These are phyloP conservation scores for Pelodytes ibericus DNA, from an alignment of 2,797 vertebrate species.

Conservation along the genomic window DNA sequence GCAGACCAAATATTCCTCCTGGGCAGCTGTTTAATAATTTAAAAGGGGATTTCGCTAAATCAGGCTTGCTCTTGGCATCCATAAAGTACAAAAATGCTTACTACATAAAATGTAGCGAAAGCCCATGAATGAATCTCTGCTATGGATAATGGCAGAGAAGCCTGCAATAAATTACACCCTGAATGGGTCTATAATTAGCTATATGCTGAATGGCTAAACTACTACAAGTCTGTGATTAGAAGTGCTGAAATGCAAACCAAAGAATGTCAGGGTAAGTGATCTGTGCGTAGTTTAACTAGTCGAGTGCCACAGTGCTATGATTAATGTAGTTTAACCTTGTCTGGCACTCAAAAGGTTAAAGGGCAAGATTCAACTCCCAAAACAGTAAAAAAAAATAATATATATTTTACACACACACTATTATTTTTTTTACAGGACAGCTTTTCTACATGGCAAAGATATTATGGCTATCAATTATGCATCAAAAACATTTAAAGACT, in stretches of 20 bases:
- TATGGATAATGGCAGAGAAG: constrained; percentile 24
- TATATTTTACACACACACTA: too few relatives aligned
- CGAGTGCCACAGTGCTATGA: too few relatives aligned
- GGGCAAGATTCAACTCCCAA: too few relatives aligned
- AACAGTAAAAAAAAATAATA: too few relatives aligned
- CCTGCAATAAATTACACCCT: constrained; percentile 29
- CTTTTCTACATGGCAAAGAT: too few relatives aligned
- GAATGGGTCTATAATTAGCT: constrained; percentile 44
- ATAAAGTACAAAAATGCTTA: background rate
- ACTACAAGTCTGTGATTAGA: constrained; percentile 4
- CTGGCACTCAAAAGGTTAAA: too few relatives aligned
- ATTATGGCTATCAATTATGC: too few relatives aligned
- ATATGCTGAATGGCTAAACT: constrained; percentile 35
- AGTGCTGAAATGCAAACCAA: constrained; percentile 10
- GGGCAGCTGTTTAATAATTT: constrained; percentile 12
- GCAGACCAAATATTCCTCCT: background rate
- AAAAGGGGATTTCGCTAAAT: constrained; percentile 23
- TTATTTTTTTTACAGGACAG: too few relatives aligned
- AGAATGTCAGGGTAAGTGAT: too few relatives aligned
- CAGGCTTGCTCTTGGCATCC: constrained; percentile 11
- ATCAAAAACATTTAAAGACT: too few relatives aligned
- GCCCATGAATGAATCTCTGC: background rate
- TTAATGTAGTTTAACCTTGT: too few relatives aligned
- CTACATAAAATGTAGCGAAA: background rate
- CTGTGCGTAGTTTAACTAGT: too few relatives aligned